phyloP scores from a whole-genome alignment of 2,797 vertebrate genomes.

The Atherinosoma microstoma region DNA sequence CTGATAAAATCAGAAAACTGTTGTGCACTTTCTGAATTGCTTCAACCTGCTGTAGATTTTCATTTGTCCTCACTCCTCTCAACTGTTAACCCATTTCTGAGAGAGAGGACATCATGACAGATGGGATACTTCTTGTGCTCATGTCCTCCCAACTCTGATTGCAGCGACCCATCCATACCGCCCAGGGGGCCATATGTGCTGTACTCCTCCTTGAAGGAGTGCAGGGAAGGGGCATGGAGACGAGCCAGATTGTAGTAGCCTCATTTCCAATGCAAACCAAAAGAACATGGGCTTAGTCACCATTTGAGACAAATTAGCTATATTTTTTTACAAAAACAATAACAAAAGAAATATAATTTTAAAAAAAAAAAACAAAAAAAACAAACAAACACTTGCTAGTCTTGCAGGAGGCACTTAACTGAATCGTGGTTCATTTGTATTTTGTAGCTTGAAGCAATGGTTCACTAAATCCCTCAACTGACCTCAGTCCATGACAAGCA shows the following conservation, averaged over 20 bases:
- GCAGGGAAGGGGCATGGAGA: constrained; percentile 68
- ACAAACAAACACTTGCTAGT: background rate
- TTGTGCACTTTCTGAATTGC: background rate
- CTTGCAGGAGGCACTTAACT: background rate
- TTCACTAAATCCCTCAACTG: constrained; percentile 30
- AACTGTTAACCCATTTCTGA: constrained; percentile 68
- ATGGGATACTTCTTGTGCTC: constrained; percentile 72
- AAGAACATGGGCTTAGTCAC: constrained; percentile 23
- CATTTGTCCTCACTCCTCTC: constrained; percentile 51
- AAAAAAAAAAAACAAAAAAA: background rate
- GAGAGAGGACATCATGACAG: constrained; percentile 69
- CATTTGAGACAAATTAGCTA: constrained; percentile 18
- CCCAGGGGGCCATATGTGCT: constrained; percentile 80
- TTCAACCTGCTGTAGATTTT: constrained; percentile 39
- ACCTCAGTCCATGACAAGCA: constrained; percentile 44
- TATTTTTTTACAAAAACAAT: background rate
- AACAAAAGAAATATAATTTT: background rate
- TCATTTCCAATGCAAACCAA: constrained; percentile 34
- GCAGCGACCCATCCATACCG: constrained; percentile 71
- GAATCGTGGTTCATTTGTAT: constrained; percentile 19
- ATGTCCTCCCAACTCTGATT: constrained; percentile 66
- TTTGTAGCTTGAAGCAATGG: background rate
- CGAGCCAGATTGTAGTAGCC: constrained; percentile 60
- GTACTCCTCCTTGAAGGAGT: constrained; percentile 72
- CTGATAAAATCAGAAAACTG: constrained; percentile 28